Evolutionary conservation across 2,797 vertebrate species (phyloP).

Genomic region (Cygnus olor): DNA sequence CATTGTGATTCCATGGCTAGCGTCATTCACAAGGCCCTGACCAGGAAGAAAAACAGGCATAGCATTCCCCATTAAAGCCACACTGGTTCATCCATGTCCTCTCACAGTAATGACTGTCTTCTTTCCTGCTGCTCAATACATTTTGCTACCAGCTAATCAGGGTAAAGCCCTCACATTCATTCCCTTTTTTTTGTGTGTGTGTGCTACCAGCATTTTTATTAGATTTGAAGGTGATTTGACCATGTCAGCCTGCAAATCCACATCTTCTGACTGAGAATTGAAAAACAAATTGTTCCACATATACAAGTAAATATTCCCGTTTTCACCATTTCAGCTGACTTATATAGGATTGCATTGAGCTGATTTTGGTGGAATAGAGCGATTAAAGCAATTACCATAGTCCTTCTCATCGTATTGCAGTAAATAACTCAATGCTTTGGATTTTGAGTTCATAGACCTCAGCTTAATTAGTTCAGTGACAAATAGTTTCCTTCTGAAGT

Average conservation of each 20-base stretch:
- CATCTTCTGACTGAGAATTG: not conserved
- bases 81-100: fast-evolving
- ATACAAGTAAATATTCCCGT: not conserved
- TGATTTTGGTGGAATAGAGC: not conserved
- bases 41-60: fast-evolving
- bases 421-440: not conserved
- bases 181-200: not conserved
- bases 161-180: not conserved
- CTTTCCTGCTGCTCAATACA: not conserved
- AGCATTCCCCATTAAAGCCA: not conserved
- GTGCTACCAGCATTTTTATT: not conserved
- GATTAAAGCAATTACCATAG: not conserved
- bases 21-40: not conserved
- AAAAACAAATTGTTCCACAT: not conserved
- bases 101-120: not conserved
- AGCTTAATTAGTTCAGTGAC: not conserved
- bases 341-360: not conserved
- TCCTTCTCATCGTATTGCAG: not conserved
- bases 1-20: not conserved
- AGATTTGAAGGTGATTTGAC: not conserved
- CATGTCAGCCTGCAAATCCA: not conserved
- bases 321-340: not conserved
- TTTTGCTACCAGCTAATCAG: not conserved
- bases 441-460: not conserved
- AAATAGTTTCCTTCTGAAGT: not conserved